A percentile compares a stretch with the other conserved stretches of the same genome.
phyloP scores from a whole-genome alignment of 2,113 vertebrate species.

The Sclerurus mexicanus region DNA sequence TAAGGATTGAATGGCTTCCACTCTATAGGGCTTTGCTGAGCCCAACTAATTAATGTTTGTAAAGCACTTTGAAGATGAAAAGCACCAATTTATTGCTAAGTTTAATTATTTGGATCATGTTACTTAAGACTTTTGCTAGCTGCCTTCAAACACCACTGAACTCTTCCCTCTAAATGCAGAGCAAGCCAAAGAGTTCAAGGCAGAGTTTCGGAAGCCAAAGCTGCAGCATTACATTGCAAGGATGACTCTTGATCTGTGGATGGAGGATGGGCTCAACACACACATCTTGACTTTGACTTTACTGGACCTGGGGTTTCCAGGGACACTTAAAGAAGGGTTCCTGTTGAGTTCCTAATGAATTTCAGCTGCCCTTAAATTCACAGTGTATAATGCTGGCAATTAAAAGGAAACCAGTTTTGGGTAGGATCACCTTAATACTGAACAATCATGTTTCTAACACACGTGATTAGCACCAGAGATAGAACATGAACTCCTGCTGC shows the following conservation, averaged over 20 bases:
- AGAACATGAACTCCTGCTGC: background rate
- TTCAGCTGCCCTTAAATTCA: background rate
- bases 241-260: background rate
- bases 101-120: slow-evolving; percentile 45
- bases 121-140: slow-evolving; percentile 3
- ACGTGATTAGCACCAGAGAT: background rate
- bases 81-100: background rate
- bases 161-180: background rate
- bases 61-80: slow-evolving; percentile 49
- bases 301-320: background rate
- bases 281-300: background rate
- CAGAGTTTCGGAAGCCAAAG: background rate
- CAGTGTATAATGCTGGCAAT: background rate
- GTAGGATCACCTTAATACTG: background rate
- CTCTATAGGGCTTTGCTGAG: background rate
- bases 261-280: background rate
- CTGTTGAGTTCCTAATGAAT: background rate
- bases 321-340: background rate
- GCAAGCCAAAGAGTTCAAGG: background rate
- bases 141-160: background rate
- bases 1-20: background rate
- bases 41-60: slow-evolving; percentile 28
- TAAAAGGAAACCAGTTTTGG: background rate
- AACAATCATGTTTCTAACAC: background rate
- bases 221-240: fast-evolving